Evolutionary conservation across 2,888 invertebrate species (phyloP), one percentile per base, ranked within the genome.

Genomic region (Drosophila koepferae): DNA sequence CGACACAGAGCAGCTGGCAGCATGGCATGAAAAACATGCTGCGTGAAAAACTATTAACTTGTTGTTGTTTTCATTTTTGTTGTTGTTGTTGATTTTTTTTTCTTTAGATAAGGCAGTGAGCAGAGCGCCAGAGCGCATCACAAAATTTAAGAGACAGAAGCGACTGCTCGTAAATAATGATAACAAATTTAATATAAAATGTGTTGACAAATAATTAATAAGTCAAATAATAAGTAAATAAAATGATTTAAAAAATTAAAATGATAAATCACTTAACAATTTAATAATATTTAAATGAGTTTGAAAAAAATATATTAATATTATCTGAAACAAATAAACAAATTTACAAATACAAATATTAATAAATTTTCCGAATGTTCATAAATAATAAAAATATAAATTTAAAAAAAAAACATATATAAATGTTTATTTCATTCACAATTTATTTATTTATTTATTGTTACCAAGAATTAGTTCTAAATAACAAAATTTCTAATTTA

Each of bases 1-100:
- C 41, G 68, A 83, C 81, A 72, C 55, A 65, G 63, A 80, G 71
- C 82, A 86, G 81, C 86, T 83, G 82, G 81, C 86, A 86, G 82
- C 43, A 18, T 34, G 54, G 41, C 63, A 55, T 81, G 72, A 62
- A 77, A 74, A 75, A 67, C 69, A 73, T 78, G 72, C 76, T 80
- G 71, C 72, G 71, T 77, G 73, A 77, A 84, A 81, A 86, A 80
- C 76, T 86, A 84, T 81, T 81, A 77, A 81, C 84, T 81, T 81
- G 70, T 74, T 49, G 31, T 49, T 28, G 48, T 14, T 23, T 8
- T n/a, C 5, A 14, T 14, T 38, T 4, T 38, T 38, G 28, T 28
- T 6, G 28, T 74, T 49, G 31, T 49, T 28, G 28, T 14, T 20
- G n/a, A 3, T 38, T 14, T 5, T 38, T 3, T 38, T 38, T 1